These are phyloP conservation scores for Drosophila ficusphila DNA, from an alignment of 1,140 invertebrate species.

Conservation along the genomic window DNA sequence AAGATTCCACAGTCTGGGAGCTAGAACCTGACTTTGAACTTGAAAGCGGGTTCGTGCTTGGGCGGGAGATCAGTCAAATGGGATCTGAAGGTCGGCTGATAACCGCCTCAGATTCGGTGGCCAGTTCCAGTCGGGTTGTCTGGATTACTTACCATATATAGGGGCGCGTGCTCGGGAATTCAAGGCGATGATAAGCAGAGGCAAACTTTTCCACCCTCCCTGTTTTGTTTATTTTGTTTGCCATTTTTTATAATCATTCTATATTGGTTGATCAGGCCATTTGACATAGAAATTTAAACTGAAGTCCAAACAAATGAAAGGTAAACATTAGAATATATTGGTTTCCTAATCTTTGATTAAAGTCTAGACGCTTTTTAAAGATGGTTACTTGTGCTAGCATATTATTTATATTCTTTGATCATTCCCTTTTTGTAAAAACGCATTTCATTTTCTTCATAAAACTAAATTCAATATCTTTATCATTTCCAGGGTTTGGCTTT, in stretches of 20 bases:
- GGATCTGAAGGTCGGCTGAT: slow-evolving; percentile 34
- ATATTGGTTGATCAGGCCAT: slow-evolving; percentile 10
- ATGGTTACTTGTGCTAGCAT: too few species aligned
- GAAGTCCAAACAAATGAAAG: background rate
- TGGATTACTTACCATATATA: background rate
- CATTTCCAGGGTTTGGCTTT: slow-evolving; percentile 58
- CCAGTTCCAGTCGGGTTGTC: background rate
- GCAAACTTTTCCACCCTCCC: slow-evolving; percentile 39
- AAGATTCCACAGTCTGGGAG: background rate
- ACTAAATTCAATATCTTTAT: background rate
- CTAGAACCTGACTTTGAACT: slow-evolving; percentile 49
- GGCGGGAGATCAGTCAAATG: background rate
- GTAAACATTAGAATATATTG: background rate
- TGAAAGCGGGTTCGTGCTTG: slow-evolving; percentile 17
- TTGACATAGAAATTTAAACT: background rate
- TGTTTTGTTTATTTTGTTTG: slow-evolving; percentile 15
- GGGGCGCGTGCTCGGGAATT: slow-evolving; percentile 21
- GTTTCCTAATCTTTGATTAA: too few species aligned
- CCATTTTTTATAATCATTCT: slow-evolving; percentile 4
- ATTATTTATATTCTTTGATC: too few species aligned
- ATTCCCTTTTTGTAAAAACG: too few species aligned
- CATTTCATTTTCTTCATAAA: background rate
- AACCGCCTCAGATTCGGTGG: background rate
- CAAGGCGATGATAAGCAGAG: slow-evolving; percentile 13
- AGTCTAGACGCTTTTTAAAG: too few species aligned